Evolutionary conservation across 2,797 vertebrate genomes (phyloP), one percentile per base, ranked within the genome.

Genomic region (Gymnothorax javanicus): DNA sequence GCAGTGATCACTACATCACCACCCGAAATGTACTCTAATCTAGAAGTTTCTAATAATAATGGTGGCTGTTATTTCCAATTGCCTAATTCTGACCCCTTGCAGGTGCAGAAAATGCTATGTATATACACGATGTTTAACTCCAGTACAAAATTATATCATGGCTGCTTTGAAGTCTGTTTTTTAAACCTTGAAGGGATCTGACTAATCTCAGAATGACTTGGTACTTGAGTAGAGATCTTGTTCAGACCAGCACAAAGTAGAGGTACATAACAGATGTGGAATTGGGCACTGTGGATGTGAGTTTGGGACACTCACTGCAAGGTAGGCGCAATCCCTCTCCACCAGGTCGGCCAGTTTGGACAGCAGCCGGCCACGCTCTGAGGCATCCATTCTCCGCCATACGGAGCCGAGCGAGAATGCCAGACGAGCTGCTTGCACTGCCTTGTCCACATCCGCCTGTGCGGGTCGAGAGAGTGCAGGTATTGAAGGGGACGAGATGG

Each of bases 371-470:
- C 98, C 98, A 86, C 99, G 95, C 86, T 99, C 98, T 0, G 97
- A 99, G 0, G 98, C 98, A 11, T 99, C 99, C 98, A 99, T 99
- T 90, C 94, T 96, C 90, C 99, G 94, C 99, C 99, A 99, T 0
- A 97, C 97, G 0, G 99, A 99, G 1, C 98, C 98, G 2, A 98
- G 93, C 81, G 97, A 96, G 90, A 99, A 99, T 59, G 99, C 98
- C 0, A 97, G 95, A 15, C 97, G 97, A 75, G 98, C 98, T 0
- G 99, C 98, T 92, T 96, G 96, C 89, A 99, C 99, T 0, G 98
- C 99, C 93, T 98, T 99, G 92, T 99, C 99, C 0, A 98, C 96
- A 84, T 99, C 99, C 20, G 94, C 97, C 99, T 99, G 84, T 13
- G 77, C 13, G 33, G 85, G 59, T 25, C 4, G 33, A 52, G 59